Evolutionary conservation across 1,140 invertebrate species (phyloP), one percentile per base, ranked within the genome.

Genomic region (Schlechtendalia chinensis): DNA sequence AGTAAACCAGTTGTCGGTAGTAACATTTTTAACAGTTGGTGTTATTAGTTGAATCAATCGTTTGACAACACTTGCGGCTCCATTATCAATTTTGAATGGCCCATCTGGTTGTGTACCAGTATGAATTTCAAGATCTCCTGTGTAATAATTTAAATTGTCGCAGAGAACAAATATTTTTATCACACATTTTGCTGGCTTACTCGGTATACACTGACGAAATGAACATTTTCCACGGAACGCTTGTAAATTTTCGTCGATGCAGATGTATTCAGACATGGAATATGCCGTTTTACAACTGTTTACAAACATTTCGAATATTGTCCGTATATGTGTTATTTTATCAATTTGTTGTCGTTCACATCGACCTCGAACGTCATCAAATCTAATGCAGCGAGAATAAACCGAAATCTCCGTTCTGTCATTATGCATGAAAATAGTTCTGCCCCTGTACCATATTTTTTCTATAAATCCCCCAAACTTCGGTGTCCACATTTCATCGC

Each of bases 111-210:
- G 27, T 39, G 22, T 16, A n/a, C 82, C 81, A 61, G 50, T 82
- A 65, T 85, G 85, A 22, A 84, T 82, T 71, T 84, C 84, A 29
- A 84, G 45, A 79, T 84, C 84, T 19, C 14, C 22, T 1, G 83
- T 84, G 79, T 84, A 85, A 82, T 82, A 29, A 12, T 6, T 65
- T 32, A 29, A 32, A 17, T 17, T 29, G 14, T 65, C 61, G 6
- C 22, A 24, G 16, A 65, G 27, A 11, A 29, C 61, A 65, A 65
- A 65, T 14, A 65, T 65, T 65, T 65, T 65, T 17, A 65, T 29
- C 2, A 8, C 61, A 65, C 32, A 65, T 29, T 65, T 53, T 53
- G 50, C 50, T 8, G 11, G 50, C 16, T 53, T 53, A 53, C 50
- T 53, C 50, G 50, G 50, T 65, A 14, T 65, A 14, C 24, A 59